Conservation (phyloP, 2,797 vertebrate species). For the Tarsius wallacei region DNA sequence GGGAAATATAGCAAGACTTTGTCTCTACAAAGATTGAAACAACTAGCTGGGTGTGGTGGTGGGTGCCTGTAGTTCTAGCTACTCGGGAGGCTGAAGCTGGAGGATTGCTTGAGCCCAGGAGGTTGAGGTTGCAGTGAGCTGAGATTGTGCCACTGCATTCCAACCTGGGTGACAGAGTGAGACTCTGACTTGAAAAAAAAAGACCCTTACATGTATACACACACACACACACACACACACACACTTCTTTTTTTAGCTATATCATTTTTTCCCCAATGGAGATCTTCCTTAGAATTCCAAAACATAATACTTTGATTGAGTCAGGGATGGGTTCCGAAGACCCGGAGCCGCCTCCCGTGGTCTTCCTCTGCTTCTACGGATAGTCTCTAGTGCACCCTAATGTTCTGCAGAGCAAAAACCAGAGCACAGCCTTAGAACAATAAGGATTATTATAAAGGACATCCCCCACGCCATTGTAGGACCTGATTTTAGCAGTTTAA, state of each 20-base stretch:
- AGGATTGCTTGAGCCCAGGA: no score
- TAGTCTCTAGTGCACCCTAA: background rate
- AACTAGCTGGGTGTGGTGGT: no score
- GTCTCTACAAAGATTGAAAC: no score
- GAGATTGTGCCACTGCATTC: no score
- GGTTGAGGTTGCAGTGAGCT: no score
- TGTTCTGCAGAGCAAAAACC: background rate
- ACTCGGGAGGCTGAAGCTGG: no score
- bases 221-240: background rate
- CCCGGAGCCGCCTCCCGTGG: background rate
- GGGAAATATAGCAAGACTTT: no score
- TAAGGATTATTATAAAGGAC: background rate
- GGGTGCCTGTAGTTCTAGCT: no score
- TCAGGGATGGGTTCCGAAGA: background rate
- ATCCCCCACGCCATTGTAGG: background rate
- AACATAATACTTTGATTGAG: background rate
- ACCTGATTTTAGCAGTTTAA: constrained; percentile 40
- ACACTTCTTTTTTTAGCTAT: background rate
- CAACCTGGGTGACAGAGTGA: no score
- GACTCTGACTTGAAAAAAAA: no score
- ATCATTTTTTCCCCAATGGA: background rate
- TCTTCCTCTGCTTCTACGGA: background rate
- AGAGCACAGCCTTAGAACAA: background rate
- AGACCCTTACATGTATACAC: no score
- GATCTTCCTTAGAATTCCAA: background rate